Evolutionary conservation across 1,140 invertebrate genomes (phyloP), one percentile per base, ranked within the genome.

Genomic region (Drosophila pandora): DNA sequence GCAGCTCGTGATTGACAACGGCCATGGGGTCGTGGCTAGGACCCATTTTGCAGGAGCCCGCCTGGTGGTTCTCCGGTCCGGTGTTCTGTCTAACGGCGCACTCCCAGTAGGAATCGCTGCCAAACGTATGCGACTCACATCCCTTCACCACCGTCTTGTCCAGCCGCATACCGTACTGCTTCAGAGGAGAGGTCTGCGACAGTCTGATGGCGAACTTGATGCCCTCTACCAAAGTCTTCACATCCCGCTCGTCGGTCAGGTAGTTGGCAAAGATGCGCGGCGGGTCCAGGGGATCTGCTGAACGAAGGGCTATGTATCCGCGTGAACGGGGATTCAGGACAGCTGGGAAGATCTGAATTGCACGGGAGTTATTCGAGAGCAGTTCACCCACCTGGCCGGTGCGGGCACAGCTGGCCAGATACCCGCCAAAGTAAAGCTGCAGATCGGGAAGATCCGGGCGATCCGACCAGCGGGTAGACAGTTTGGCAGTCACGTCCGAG

Each of bases 201-300:
- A 97, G 78, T 17, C 93, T 92, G 12, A 96, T 93, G 2, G 94
- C 94, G 67, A 96, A 95, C 91, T 95, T 97, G 81, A 93, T 93
- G 52, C 96, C 96, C 73, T 96, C 96, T 3, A 97, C 93, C 2
- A 97, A 91, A 1, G 93, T 94, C 55, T 94, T 94, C 0, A 96
- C 93, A 89, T 97, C 96, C 52, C 96, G 94, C 1, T 95, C 94
- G 60, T 96, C 94, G 3, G 93, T 94, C 50, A 97, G 92, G 90
- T 98, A 98, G 80, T 96, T 97, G 0, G 97, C 96, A 79, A 96
- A 94, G 79, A 99, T 96, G n/a, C 95, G 84, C 0, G 98, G 98
- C 28, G 95, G 94, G 3, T 94, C 94, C 1, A 94, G 89, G 0
- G 97, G 97, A 93, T 99, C 95, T n/a, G 92, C 93, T 0, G 94